Percentiles rank a stretch among this genome's conserved stretches.
Conservation (phyloP, 2,888 invertebrate genomes). For the Drosophila meridiana region DNA sequence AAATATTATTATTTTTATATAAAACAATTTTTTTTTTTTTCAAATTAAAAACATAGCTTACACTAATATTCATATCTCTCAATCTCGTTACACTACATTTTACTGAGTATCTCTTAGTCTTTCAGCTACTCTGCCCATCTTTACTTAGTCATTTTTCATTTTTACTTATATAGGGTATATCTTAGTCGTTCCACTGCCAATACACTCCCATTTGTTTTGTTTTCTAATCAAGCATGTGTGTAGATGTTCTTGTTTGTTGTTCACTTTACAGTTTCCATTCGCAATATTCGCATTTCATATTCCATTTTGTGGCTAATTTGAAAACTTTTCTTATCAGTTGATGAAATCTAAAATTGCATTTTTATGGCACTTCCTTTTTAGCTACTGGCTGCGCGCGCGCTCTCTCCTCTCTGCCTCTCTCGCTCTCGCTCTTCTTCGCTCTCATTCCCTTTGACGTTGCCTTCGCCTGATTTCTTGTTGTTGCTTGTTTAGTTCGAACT, state of each 20-base stretch:
- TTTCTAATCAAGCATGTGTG: constrained; percentile 73
- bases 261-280: constrained; percentile 78
- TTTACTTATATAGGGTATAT: not conserved
- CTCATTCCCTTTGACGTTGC: constrained; percentile 1
- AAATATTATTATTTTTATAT: no score
- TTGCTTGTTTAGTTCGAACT: constrained; percentile 5
- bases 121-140: not conserved
- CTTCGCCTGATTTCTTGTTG: constrained; percentile 13
- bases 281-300: constrained; percentile 65
- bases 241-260: constrained; percentile 47
- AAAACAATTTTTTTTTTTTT: no score
- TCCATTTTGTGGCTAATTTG: constrained; percentile 78
- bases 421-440: not conserved
- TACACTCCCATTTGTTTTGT: constrained; percentile 39
- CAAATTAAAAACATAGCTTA: no score
- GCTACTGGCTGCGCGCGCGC: constrained; percentile 5
- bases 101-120: not conserved
- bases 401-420: constrained; percentile 7
- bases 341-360: constrained; percentile 81
- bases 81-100: not conserved
- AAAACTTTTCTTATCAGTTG: constrained; percentile 81
- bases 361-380: constrained; percentile 80
- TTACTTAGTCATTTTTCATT: no score
- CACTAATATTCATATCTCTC: no score
- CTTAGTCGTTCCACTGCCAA: not conserved